These are phyloP conservation scores for Alloscopus bannaensis DNA, from an alignment of 2,888 invertebrate genomes.

Conservation along the genomic window DNA sequence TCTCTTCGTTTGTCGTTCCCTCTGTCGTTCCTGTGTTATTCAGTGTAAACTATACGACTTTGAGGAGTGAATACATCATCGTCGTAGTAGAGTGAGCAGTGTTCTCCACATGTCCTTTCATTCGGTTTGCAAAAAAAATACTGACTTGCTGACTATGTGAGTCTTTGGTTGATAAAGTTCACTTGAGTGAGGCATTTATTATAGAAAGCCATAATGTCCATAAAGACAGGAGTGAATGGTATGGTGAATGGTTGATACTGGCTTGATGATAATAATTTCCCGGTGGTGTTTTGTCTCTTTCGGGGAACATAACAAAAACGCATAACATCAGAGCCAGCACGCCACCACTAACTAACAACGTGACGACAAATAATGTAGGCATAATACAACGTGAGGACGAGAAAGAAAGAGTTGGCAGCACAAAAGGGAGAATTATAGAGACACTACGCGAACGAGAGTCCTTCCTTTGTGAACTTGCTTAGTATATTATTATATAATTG, in stretches of 20 bases:
- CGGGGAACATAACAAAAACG: background rate
- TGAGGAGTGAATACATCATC: background rate
- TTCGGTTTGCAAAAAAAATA: background rate
- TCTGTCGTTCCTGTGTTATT: background rate
- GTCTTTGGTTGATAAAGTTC: background rate
- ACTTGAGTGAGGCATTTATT: no score
- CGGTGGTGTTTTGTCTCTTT: slow-evolving; percentile 27
- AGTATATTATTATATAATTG: no score
- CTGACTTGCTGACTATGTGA: background rate
- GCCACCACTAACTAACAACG: background rate
- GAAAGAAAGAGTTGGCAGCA: no score
- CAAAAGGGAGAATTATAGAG: slow-evolving; percentile 15
- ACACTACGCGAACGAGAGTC: slow-evolving; percentile 38
- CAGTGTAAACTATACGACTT: slow-evolving; percentile 1
- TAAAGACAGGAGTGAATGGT: no score
- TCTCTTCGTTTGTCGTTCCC: background rate
- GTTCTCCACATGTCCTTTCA: slow-evolving; percentile 2
- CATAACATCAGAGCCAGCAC: background rate
- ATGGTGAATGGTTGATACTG: no score
- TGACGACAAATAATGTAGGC: slow-evolving; percentile 29
- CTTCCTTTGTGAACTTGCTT: slow-evolving; percentile 34
- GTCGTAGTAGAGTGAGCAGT: background rate
- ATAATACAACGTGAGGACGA: background rate
- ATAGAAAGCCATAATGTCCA: no score
- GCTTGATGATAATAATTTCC: slow-evolving; percentile 44